Conservation (phyloP, 2,888 invertebrate genomes). For the Lydus trimaculatus region DNA sequence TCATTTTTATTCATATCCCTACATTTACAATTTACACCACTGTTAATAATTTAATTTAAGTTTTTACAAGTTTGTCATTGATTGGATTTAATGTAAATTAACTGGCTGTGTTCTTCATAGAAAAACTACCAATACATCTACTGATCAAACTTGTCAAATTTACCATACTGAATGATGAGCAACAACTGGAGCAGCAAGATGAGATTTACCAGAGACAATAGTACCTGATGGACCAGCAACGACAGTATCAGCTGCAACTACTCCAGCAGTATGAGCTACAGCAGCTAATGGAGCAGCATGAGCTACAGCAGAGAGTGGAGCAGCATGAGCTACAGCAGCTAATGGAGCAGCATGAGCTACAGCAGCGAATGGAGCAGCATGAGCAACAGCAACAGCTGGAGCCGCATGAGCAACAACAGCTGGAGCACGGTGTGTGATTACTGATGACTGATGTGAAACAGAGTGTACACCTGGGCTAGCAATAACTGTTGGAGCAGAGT, state of each 20-base stretch:
- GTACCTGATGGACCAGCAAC: constrained; percentile 47
- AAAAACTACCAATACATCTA: not conserved
- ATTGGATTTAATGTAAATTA: not conserved
- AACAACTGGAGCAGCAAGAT: constrained; percentile 36
- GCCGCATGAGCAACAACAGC: constrained; percentile 21
- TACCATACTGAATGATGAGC: constrained; percentile 30
- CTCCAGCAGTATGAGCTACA: constrained; percentile 33
- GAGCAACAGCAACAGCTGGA: constrained; percentile 16
- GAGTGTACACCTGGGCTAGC: constrained; percentile 30
- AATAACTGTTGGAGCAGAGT: constrained; percentile 20
- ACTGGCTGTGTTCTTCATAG: not conserved
- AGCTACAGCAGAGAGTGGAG: constrained; percentile 30
- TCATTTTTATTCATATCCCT: not conserved
- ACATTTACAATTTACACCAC: not conserved
- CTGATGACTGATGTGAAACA: constrained; percentile 12
- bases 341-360: constrained; percentile 10
- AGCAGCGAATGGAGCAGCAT: constrained; percentile 13
- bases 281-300: constrained; percentile 33
- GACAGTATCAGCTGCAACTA: constrained; percentile 28
- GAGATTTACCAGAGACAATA: constrained; percentile 37
- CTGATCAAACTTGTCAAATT: not conserved
- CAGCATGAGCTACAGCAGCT: constrained; percentile 21
- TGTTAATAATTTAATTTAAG: constrained; percentile 4
- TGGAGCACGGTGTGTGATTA: constrained; percentile 26
- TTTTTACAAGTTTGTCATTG: not conserved